Evolutionary conservation across 2,888 invertebrate genomes (phyloP).

Genomic region (Notodonta ziczac): DNA sequence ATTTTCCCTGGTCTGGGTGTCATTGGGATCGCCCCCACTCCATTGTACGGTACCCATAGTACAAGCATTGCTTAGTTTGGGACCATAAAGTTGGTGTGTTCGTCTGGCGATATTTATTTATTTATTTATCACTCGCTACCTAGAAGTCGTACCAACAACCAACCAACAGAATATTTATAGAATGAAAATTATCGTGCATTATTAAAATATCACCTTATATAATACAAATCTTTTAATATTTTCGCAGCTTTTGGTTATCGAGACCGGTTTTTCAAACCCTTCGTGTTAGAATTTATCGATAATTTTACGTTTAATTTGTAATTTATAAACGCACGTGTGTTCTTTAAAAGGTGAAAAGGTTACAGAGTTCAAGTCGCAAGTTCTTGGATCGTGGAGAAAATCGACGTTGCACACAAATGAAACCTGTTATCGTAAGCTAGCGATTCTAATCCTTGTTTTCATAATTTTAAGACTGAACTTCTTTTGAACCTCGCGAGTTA

Average conservation of each 20-base stretch:
- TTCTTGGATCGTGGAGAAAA: conserved; percentile 37
- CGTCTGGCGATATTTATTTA: no score
- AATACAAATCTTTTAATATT: conserved; percentile 73
- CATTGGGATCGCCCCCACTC: no score
- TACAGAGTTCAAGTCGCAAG: conserved; percentile 55
- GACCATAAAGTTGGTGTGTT: no score
- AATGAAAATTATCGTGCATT: no score
- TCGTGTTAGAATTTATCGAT: conserved; percentile 62
- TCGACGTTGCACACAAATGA: conserved; percentile 17
- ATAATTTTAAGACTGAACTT: background rate
- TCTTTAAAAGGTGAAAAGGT: conserved; percentile 74
- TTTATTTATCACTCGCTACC: no score
- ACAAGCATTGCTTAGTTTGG: no score
- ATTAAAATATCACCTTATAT: no score
- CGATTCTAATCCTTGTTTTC: conserved; percentile 19
- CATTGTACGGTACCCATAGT: no score
- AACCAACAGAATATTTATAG: no score
- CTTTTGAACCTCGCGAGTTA: background rate
- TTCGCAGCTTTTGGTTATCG: conserved; percentile 70
- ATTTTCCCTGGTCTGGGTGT: no score
- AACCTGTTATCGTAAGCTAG: conserved; percentile 9
- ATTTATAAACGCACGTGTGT: conserved; percentile 72
- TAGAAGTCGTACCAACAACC: no score
- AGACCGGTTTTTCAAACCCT: conserved; percentile 61
- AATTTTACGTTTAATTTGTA: conserved; percentile 82